Base-by-base conservation (phyloP, 1,140 invertebrate genomes). In the Drosophila bocki region DNA sequence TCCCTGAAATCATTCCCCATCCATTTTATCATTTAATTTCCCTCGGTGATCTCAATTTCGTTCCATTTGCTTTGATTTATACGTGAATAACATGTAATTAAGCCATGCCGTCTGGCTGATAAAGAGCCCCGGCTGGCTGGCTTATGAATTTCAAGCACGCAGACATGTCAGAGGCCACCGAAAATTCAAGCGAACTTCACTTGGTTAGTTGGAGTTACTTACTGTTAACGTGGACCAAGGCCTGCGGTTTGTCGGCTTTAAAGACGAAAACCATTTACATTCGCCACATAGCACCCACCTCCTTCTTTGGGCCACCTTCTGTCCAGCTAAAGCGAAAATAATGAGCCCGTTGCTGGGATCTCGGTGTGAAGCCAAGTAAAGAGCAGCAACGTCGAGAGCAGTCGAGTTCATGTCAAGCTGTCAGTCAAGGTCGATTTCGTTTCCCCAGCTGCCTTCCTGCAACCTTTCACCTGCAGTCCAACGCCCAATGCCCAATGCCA, bases 371-470 rank as follows among this genome's bases (percentile, higher is more conserved):
- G 75, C 57, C 54, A 41, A 71, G 57, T 53, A 79, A 78, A 79
- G 67, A 71, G 68, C 59, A 76, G 35, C 75, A 71, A 72, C 65
- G 84, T 68, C 65, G 70, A 78, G 72, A 78, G 78, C 85, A 88
- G 84, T 68, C 76, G 85, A 88, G 85, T 88, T 90, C 81, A 84
- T 85, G 85, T 90, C 85, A 90, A 85, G 85, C 85, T 90, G 85
- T 85, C 85, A 90, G 85, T 90, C 85, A 90, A 90, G 85, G 85
- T 90, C 85, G 85, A 87, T 88, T 88, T 88, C 80, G 80, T 81
- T 83, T 88, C 67, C 79, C 35, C 53, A 39, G 35, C 26, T 56
- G 48, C 58, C 69, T 57, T 60, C 65, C 76, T 29, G 56, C 45
- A 53, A 58, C 17, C 22, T 45, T 57, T 26, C 53, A 22, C 22